Percentiles rank a stretch among this genome's conserved stretches.
Conservation (phyloP, 2,797 vertebrate species). For the Phaenicophaeus curvirostris region DNA sequence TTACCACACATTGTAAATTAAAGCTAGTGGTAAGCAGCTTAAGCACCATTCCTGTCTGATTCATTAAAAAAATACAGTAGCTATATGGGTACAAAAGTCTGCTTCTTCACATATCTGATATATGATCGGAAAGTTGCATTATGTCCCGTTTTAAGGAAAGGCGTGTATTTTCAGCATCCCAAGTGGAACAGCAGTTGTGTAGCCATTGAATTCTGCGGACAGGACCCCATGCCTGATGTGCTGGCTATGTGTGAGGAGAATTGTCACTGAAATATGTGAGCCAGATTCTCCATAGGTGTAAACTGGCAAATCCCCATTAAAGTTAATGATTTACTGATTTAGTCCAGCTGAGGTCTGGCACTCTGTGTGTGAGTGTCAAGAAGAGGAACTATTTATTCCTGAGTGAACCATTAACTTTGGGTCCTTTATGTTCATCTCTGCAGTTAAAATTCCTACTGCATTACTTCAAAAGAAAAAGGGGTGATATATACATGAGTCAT, state of each 20-base stretch:
- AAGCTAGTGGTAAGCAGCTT: constrained; percentile 33
- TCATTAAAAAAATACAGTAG: constrained; percentile 65
- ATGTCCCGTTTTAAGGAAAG: not conserved
- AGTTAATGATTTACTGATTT: constrained; percentile 53
- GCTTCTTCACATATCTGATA: not conserved
- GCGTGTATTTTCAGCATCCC: not conserved
- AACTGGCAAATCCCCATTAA: constrained; percentile 59
- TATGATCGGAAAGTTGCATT: not conserved
- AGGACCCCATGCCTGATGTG: not conserved
- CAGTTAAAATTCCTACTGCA: constrained; percentile 29
- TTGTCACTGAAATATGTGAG: constrained; percentile 23
- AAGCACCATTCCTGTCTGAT: constrained; percentile 61
- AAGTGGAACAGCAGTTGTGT: not conserved
- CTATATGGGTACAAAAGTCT: constrained; percentile 17
- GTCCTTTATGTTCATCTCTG: constrained; percentile 51
- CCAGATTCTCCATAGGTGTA: constrained; percentile 43
- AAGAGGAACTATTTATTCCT: constrained; percentile 69
- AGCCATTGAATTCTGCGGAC: not conserved
- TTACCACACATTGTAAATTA: constrained; percentile 71
- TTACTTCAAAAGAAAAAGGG: constrained; percentile 32
- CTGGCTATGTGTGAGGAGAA: not conserved
- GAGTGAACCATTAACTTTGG: constrained; percentile 54
- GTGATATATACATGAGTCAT: constrained; percentile 20
- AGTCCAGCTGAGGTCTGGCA: constrained; percentile 55
- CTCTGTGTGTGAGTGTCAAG: constrained; percentile 34